Base-by-base conservation (phyloP, 2,888 invertebrate species). In the Ditula angustiorana region DNA sequence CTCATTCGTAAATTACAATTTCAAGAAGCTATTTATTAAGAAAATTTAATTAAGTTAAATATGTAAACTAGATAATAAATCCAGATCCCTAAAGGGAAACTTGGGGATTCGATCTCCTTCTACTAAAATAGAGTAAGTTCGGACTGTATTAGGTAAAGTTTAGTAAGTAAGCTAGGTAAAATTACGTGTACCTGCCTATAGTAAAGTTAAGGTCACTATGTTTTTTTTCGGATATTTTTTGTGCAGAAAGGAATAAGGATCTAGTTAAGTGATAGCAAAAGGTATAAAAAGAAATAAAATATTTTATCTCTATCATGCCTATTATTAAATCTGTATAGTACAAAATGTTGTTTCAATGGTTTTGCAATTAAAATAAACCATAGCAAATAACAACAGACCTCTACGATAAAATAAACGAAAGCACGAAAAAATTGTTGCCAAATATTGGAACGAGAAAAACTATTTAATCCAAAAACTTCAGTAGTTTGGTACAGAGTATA, bases 381-480 rank as follows among this genome's bases (percentile, higher is more conserved):
- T 7, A 37, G 21, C 19, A 26, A 37, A 30, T 26, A 30, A 24
- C 52, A 52, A 33, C 35, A 50, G 30, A 30, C 35, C 11, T 24
- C 13, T 3, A 53, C 61, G 30, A 50, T 37, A 66, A 63, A 66
- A 56, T 56, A 57, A 57, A 70, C 57, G 70, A 68, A 67, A 66
- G 41, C 66, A 53, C 67, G 71, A 79, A 78, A 78, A 79, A 75
- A 71, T 69, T 72, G 78, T 77, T 82, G 83, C 83, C 84, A 83
- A 84, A 83, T 83, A 83, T 83, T 79, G 83, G 76, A 85, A 86
- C 81, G 87, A 85, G 85, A 83, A 88, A 88, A 87, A 88, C 87
- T 88, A 86, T 90, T 90, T 90, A 90, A 91, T 90, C 84, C 84
- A 80, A 81, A 83, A 87, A 90, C 82, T 91, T 91, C 87, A 86